These are phyloP conservation scores for Paramisgurnus dabryanus DNA, from an alignment of 2,113 vertebrate genomes.

Conservation along the genomic window DNA sequence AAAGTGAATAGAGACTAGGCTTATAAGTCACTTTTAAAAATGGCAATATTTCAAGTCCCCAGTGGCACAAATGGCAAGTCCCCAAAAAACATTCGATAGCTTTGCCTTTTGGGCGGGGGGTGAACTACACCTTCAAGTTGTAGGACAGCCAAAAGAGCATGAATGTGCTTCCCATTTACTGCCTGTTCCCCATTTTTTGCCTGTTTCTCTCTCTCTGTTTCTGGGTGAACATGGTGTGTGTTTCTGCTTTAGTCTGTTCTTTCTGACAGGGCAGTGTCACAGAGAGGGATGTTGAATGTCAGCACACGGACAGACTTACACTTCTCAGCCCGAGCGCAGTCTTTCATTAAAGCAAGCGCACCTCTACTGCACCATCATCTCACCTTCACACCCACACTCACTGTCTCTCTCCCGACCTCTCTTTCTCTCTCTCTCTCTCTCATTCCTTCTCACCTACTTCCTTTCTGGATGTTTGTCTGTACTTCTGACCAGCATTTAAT, in stretches of 20 bases:
- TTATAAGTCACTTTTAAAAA: too few relatives aligned
- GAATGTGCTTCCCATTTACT: neutral
- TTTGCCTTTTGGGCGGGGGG: neutral
- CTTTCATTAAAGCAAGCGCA: slow-evolving; percentile 53
- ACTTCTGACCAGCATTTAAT: neutral
- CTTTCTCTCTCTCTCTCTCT: slow-evolving; percentile 5
- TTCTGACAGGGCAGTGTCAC: slow-evolving; percentile 51
- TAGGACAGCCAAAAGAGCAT: neutral
- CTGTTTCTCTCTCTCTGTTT: slow-evolving; percentile 10
- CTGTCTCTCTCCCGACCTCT: neutral
- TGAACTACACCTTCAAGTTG: slow-evolving; percentile 13
- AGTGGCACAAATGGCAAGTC: too few relatives aligned
- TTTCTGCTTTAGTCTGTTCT: slow-evolving; percentile 38
- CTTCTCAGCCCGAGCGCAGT: slow-evolving; percentile 31
- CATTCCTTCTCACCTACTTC: neutral
- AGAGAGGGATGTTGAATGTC: slow-evolving; percentile 49
- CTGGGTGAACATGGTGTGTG: slow-evolving; percentile 27
- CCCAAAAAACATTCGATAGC: too few relatives aligned
- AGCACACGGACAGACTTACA: slow-evolving; percentile 41
- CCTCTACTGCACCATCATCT: slow-evolving; percentile 33
- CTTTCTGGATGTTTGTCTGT: neutral
- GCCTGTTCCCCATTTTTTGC: slow-evolving; percentile 1
- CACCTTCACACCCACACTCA: slow-evolving; percentile 34
- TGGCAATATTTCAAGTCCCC: too few relatives aligned
- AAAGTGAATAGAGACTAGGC: too few relatives aligned